Conservation (phyloP, 1,140 invertebrate genomes). For the Eupristina koningsbergeri region DNA sequence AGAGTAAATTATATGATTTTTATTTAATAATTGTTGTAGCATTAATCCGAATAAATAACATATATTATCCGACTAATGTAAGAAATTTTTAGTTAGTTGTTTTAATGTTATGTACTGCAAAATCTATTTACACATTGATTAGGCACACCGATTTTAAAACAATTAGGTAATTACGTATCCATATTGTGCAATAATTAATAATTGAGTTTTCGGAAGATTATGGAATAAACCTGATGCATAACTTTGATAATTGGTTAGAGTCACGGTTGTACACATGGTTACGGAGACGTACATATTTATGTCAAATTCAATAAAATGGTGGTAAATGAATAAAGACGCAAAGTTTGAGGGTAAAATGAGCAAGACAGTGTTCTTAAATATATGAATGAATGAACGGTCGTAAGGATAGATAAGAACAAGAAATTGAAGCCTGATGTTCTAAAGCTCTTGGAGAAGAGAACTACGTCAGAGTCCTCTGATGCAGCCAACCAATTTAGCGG, state of each 20-base stretch:
- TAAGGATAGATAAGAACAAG: neutral
- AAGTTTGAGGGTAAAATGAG: neutral
- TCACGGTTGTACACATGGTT: neutral
- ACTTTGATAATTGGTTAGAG: neutral
- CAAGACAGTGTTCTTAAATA: too few relatives aligned
- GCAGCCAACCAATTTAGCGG: slow-evolving; percentile 39
- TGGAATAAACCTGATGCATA: neutral
- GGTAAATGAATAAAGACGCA: neutral
- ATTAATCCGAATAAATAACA: too few relatives aligned
- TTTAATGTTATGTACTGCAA: too few relatives aligned
- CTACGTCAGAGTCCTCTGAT: neutral
- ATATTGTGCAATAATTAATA: neutral
- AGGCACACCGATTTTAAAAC: too few relatives aligned
- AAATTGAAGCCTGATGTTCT: neutral
- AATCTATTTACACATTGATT: too few relatives aligned
- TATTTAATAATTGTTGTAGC: too few relatives aligned
- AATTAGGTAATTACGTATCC: neutral
- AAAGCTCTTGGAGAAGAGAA: neutral
- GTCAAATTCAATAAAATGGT: neutral
- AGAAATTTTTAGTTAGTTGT: too few relatives aligned
- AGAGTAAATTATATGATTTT: too few relatives aligned
- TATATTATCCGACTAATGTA: too few relatives aligned
- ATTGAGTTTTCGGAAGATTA: neutral
- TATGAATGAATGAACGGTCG: neutral
- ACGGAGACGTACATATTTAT: too few relatives aligned